Evolutionary conservation across 1,140 invertebrate species (phyloP), one percentile per base, ranked within the genome.

Genomic region (Saccostrea cuccullata): DNA sequence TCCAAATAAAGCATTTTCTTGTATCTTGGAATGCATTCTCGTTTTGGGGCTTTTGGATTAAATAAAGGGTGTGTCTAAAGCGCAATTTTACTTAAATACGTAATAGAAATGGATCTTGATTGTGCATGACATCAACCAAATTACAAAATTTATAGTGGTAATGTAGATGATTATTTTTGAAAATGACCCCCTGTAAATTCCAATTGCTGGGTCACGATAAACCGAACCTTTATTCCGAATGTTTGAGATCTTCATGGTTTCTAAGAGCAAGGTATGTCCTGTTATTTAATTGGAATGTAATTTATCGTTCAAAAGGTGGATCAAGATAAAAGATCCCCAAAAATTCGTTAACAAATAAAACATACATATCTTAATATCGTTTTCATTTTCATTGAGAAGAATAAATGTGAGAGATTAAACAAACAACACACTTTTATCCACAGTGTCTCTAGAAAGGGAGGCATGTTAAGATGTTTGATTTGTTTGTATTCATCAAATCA

Each of bases 401-500:
- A 77, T 30, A 77, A 30, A 77, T 30, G 70, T 77, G 11, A 77
- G 26, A 77, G 70, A 77, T 77, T 36, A 30, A 77, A 30, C 70
- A 77, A 77, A 77, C 26, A 77, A 15, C 15, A 9, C 30, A 6
- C 26, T 26, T 77, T 36, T 77, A 26, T 15, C 26, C 30, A 30
- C 26, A 9, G 23, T 77, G 26, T 77, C 13, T 77, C 70, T 77
- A 77, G 70, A 36, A 30, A 26, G 9, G 3, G 11, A 77, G 70
- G 70, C 26, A 77, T 77, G 70, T 17, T 47, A 77, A 30, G 23
- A 77, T 30, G 70, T 11, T 26, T 36, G 26, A 77, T 77, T 77
- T 77, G 70, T 77, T 77, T 77, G 70, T 77, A 30, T 77, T 77
- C 26, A 15, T 77, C 70, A 26, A 77, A 30, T 77, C 26, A 77